A percentile compares a stretch with the other conserved stretches of the same genome.
Conservation (phyloP, 2,888 invertebrate genomes). For the Meteorus colon region DNA sequence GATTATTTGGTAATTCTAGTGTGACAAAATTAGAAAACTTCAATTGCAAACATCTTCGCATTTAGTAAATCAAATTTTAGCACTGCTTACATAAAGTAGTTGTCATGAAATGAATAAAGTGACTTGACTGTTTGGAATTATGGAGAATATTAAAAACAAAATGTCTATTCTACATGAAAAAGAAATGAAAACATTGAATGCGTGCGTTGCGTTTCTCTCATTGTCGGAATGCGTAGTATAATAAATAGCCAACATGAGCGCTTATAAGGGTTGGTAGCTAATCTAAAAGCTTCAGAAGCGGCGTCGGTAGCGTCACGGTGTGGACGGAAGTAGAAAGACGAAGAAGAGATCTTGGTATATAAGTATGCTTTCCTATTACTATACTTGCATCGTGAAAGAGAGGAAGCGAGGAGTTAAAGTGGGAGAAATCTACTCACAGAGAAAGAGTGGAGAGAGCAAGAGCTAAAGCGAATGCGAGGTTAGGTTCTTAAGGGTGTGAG, state of each 20-base stretch:
- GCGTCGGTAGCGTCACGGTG: constrained; percentile 55
- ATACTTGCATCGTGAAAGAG: constrained; percentile 46
- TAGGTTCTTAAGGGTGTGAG: constrained; percentile 60
- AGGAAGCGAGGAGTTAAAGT: constrained; percentile 37
- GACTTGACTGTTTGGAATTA: no score
- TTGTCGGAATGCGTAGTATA: constrained; percentile 68
- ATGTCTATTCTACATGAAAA: background rate
- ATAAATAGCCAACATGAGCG: constrained; percentile 73
- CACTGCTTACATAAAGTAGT: no score
- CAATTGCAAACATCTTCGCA: no score
- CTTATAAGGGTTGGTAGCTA: constrained; percentile 71
- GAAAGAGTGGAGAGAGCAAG: constrained; percentile 37
- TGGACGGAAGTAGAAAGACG: constrained; percentile 40
- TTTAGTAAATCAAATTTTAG: no score
- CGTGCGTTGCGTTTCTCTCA: constrained; percentile 38
- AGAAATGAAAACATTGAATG: constrained; percentile 23
- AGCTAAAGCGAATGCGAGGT: constrained; percentile 30
- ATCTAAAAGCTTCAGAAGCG: constrained; percentile 68
- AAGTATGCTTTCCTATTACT: background rate
- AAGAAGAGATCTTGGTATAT: constrained; percentile 32
- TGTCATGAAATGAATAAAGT: no score
- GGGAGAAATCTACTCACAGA: constrained; percentile 35
- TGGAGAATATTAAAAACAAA: no score
- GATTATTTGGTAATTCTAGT: no score
- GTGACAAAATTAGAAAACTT: no score